Evolutionary conservation across 30 jellyfish, hydroid and myxozoan genomes (phyloP).

Genomic region (Calvadosia cruxmelitensis): DNA sequence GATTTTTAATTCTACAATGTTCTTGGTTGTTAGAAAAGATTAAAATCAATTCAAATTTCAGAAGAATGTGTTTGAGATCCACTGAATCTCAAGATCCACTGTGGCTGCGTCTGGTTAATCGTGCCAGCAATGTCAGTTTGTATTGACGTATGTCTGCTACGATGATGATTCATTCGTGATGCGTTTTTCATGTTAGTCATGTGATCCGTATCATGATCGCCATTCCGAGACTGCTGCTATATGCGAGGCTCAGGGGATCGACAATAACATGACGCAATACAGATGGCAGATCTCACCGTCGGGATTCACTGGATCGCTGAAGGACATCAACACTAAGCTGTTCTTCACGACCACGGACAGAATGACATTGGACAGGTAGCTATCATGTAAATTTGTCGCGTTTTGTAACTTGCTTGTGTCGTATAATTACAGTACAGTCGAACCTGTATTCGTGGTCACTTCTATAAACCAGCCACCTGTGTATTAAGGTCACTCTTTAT

Average conservation of each 20-base stretch:
- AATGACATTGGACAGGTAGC: conserved; percentile 87
- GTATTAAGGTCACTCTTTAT: no score
- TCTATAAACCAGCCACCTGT: no score
- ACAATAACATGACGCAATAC: conserved; percentile 57
- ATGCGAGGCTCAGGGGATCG: conserved; percentile 63
- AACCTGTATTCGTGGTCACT: no score
- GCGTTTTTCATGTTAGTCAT: conserved; percentile 39
- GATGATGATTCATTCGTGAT: not conserved
- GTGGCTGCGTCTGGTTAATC: no score
- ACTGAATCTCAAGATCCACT: no score
- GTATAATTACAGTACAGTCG: no score
- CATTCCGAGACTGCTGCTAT: conserved; percentile 64
- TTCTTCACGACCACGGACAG: conserved; percentile 51
- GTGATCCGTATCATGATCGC: conserved; percentile 70
- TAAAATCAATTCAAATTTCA: no score
- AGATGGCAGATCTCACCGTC: conserved; percentile 82
- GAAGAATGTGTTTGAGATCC: no score
- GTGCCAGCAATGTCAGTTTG: no score
- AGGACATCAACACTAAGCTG: conserved; percentile 47
- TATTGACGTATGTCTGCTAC: no score
- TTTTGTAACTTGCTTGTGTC: not conserved
- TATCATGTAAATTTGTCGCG: conserved; percentile 2
- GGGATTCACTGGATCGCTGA: conserved; percentile 40
- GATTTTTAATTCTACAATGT: no score
- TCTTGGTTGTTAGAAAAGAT: no score